Evolutionary conservation across 1,140 invertebrate genomes (phyloP).

Genomic region (Nautilus pompilius): DNA sequence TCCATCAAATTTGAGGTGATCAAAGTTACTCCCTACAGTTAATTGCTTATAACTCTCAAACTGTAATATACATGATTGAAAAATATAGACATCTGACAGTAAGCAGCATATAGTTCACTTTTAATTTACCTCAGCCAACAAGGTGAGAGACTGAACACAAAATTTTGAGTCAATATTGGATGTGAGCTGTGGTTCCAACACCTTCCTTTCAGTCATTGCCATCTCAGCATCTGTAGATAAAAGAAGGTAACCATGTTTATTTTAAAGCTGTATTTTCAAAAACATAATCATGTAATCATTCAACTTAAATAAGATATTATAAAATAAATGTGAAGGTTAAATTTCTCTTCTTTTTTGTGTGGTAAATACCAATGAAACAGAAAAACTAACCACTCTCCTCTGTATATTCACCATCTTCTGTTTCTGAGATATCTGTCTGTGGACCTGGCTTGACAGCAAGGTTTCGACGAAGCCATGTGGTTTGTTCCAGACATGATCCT

Average conservation of each 20-base stretch:
- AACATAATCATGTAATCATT: too few species aligned
- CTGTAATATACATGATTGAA: too few species aligned
- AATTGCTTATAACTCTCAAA: too few species aligned
- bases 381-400: slow-evolving; percentile 20
- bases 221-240: slow-evolving; percentile 5
- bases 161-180: slow-evolving; percentile 54
- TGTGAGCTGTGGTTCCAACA: slow-evolving; percentile 23
- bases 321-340: too few species aligned
- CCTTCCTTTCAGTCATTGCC: slow-evolving; percentile 6
- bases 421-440: slow-evolving; percentile 40
- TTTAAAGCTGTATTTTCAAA: too few species aligned
- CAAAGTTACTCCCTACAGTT: too few species aligned
- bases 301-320: too few species aligned
- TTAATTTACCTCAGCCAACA: slow-evolving; percentile 67
- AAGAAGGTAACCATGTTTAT: background rate
- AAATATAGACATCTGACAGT: background rate
- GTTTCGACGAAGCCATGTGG: slow-evolving; percentile 85
- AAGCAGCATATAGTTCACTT: background rate
- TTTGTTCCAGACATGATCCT: slow-evolving; percentile 84
- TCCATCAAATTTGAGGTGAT: too few species aligned
- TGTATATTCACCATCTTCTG: slow-evolving; percentile 29
- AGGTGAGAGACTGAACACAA: slow-evolving; percentile 68
- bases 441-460: slow-evolving; percentile 73
- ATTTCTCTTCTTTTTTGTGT: too few species aligned
- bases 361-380: background rate